Evolutionary conservation across 2,797 vertebrate genomes (phyloP).

Genomic region (Hephaestus fuliginosus): DNA sequence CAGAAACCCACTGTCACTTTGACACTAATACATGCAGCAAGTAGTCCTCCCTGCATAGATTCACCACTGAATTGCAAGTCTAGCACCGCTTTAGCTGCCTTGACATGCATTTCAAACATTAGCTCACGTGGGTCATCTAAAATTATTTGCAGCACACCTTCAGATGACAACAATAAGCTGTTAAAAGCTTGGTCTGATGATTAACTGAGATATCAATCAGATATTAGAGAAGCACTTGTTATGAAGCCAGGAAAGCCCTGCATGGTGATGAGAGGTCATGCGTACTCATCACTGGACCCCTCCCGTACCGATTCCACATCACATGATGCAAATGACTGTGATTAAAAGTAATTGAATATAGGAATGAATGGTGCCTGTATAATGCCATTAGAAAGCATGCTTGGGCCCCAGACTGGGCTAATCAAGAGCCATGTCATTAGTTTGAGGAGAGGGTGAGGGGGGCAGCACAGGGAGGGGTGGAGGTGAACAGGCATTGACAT

Average conservation of each 20-base stretch:
- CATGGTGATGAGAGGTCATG: conserved; percentile 31
- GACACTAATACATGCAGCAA: conserved; percentile 73
- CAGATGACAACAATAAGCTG: conserved; percentile 19
- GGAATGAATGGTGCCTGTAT: conserved; percentile 86
- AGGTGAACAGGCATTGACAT: conserved; percentile 60
- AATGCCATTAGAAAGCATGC: conserved; percentile 81
- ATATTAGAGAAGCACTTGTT: conserved; percentile 39
- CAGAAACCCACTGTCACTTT: conserved; percentile 71
- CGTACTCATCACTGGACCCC: conserved; percentile 42
- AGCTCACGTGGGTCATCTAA: not conserved
- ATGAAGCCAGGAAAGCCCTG: conserved; percentile 39
- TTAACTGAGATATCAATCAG: conserved; percentile 39
- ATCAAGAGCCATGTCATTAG: conserved; percentile 78
- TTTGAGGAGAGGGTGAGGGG: conserved; percentile 51
- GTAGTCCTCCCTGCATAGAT: conserved; percentile 57
- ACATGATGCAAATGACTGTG: conserved; percentile 86
- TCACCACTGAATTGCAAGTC: conserved; percentile 17
- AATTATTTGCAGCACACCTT: conserved; percentile 1
- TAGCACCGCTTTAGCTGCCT: conserved; percentile 4
- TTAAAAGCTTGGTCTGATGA: conserved; percentile 17
- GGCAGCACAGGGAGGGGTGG: conserved; percentile 30
- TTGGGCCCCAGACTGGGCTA: conserved; percentile 69
- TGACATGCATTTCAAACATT: conserved; percentile 23
- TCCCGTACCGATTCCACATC: conserved; percentile 65
- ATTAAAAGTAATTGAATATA: conserved; percentile 89